Evolutionary conservation across 2,888 invertebrate genomes (phyloP).

Genomic region (Heliconius aoede): DNA sequence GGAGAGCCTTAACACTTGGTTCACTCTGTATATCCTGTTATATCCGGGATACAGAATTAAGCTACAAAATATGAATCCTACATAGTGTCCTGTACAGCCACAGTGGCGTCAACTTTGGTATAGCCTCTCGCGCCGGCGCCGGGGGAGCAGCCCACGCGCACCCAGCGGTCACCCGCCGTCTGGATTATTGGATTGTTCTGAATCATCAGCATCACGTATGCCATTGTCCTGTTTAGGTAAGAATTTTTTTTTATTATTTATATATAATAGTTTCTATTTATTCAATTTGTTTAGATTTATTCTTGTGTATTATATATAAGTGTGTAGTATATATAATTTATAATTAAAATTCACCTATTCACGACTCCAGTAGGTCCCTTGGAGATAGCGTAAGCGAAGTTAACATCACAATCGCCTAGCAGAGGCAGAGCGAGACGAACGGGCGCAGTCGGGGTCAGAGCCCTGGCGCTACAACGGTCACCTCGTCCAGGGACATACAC

Average conservation of each 20-base stretch:
- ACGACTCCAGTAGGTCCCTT: slow-evolving; percentile 72
- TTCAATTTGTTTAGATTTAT: too few relatives aligned
- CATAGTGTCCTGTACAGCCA: slow-evolving; percentile 78
- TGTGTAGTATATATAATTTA: too few relatives aligned
- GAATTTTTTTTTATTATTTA: too few relatives aligned
- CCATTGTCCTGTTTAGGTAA: slow-evolving; percentile 84
- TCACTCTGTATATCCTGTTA: too few relatives aligned
- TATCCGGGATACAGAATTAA: background rate
- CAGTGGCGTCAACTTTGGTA: slow-evolving; percentile 72
- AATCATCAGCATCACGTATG: slow-evolving; percentile 90
- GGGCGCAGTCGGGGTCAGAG: slow-evolving; percentile 72
- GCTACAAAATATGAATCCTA: slow-evolving; percentile 48
- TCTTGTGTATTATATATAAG: too few relatives aligned
- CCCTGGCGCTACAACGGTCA: slow-evolving; percentile 86
- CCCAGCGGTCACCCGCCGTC: slow-evolving; percentile 91
- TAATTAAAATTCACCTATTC: slow-evolving; percentile 70
- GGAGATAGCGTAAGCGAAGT: slow-evolving; percentile 79
- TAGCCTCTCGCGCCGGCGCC: slow-evolving; percentile 59
- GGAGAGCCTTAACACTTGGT: too few relatives aligned
- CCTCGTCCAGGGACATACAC: slow-evolving; percentile 92
- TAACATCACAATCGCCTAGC: slow-evolving; percentile 83
- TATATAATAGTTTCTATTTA: too few relatives aligned
- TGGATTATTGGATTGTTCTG: slow-evolving; percentile 94
- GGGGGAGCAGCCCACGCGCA: slow-evolving; percentile 91
- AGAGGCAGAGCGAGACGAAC: slow-evolving; percentile 85